Conservation (phyloP, 2,888 invertebrate genomes). For the Epinotia bilunana region DNA sequence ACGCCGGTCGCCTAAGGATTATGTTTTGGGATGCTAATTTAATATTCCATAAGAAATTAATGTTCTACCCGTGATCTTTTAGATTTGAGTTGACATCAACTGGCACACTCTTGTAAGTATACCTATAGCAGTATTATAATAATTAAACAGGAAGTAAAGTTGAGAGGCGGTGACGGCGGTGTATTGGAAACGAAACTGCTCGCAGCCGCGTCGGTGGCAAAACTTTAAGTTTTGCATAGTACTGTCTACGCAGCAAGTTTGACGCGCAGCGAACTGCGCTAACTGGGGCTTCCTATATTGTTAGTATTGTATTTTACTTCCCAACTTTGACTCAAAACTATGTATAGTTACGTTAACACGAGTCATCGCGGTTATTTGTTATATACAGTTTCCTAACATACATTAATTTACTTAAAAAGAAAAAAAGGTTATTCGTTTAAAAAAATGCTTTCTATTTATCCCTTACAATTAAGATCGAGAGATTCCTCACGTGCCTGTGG, state of each 20-base stretch:
- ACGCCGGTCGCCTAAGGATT: too few relatives aligned
- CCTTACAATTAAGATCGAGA: too few relatives aligned
- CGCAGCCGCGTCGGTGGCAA: conserved; percentile 58
- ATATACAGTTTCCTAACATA: background rate
- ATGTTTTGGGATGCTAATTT: background rate
- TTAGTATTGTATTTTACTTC: conserved; percentile 18
- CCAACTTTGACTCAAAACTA: background rate
- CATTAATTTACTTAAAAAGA: too few relatives aligned
- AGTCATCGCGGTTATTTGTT: background rate
- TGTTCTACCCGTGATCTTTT: background rate
- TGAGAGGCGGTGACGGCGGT: conserved; percentile 48
- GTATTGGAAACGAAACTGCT: conserved; percentile 55
- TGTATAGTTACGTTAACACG: background rate
- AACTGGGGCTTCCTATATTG: conserved; percentile 14
- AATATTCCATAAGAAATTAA: background rate
- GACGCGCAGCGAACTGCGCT: conserved; percentile 17
- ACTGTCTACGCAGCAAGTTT: conserved; percentile 49
- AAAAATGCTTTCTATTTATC: too few relatives aligned
- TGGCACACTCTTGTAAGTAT: background rate
- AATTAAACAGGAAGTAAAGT: conserved; percentile 49
- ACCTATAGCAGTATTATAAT: conserved; percentile 3
- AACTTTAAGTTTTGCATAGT: conserved; percentile 60
- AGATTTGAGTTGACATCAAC: background rate
- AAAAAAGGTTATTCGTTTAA: too few relatives aligned
- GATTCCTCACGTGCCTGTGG: too few relatives aligned